Evolutionary conservation across 2,888 invertebrate genomes (phyloP).

Genomic region (Nyleta sp.): DNA sequence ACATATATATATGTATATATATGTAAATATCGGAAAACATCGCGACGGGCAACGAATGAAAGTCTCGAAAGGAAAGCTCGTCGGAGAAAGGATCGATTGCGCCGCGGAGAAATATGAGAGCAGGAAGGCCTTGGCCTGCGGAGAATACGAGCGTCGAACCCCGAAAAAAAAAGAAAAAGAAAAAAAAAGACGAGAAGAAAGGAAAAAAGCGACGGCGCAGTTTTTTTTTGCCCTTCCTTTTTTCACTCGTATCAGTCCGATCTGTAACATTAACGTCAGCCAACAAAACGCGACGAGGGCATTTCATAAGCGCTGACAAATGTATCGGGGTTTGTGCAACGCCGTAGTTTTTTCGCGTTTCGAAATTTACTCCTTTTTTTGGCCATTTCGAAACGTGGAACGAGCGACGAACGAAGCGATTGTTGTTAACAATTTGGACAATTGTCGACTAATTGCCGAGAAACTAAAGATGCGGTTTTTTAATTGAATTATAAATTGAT

Average conservation of each 20-base stretch:
- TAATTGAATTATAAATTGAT: no score
- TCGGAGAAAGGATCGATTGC: constrained; percentile 70
- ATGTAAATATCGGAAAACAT: constrained; percentile 64
- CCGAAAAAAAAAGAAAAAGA: constrained; percentile 60
- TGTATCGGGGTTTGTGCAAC: constrained; percentile 1
- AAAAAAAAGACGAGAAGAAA: neutral
- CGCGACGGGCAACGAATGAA: constrained; percentile 59
- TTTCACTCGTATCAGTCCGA: neutral
- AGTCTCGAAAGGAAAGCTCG: constrained; percentile 67
- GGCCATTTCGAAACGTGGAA: no score
- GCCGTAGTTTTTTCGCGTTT: neutral
- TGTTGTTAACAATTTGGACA: no score
- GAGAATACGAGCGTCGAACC: constrained; percentile 57
- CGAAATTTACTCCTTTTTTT: no score
- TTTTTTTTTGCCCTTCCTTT: no score
- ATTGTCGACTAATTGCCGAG: no score
- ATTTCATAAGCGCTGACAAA: constrained; percentile 8
- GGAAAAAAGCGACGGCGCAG: neutral
- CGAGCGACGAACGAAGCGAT: constrained; percentile 1
- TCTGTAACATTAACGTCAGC: neutral
- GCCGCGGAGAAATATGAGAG: constrained; percentile 66
- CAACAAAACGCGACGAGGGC: neutral
- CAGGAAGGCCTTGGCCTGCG: constrained; percentile 58
- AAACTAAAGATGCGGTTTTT: no score
- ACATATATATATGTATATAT: constrained; percentile 52